Percentiles rank a stretch among this genome's conserved stretches.
These are phyloP conservation scores for Lochmaea capreae DNA, from an alignment of 2,888 invertebrate genomes.

Conservation along the genomic window DNA sequence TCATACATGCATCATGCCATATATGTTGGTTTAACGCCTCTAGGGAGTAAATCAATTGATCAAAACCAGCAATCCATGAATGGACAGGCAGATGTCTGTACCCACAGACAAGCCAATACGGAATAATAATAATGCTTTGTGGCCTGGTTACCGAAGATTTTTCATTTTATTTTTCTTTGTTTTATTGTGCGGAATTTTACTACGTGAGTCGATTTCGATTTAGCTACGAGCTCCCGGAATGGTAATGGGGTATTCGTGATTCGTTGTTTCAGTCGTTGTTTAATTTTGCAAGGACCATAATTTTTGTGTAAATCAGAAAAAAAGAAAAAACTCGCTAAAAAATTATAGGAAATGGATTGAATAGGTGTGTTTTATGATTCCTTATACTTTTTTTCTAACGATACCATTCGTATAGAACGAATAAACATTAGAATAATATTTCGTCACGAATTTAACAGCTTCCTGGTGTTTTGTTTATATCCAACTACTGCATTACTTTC, in stretches of 20 bases:
- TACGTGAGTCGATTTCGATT: neutral
- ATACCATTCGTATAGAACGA: too few species aligned
- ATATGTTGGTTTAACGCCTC: conserved; percentile 6
- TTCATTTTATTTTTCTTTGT: neutral
- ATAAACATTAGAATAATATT: neutral
- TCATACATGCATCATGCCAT: neutral
- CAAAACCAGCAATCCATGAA: conserved; percentile 35
- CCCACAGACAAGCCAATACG: conserved; percentile 31
- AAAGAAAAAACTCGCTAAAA: too few species aligned
- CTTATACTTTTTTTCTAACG: too few species aligned
- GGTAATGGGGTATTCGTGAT: neutral
- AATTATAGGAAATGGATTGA: too few species aligned
- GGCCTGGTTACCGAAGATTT: conserved; percentile 6
- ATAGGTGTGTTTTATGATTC: too few species aligned
- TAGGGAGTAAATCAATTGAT: conserved; percentile 21
- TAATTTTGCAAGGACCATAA: neutral
- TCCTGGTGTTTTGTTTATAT: conserved; percentile 24
- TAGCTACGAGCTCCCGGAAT: neutral
- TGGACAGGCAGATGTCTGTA: conserved; percentile 28
- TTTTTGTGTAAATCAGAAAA: too few species aligned
- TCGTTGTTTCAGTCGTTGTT: neutral
- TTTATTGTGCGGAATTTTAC: neutral
- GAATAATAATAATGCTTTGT: conserved; percentile 19
- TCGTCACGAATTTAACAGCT: conserved; percentile 1
- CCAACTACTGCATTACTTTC: conserved; percentile 16